Conservation (phyloP, 2,888 invertebrate species). For the Macrophya alboannulata region DNA sequence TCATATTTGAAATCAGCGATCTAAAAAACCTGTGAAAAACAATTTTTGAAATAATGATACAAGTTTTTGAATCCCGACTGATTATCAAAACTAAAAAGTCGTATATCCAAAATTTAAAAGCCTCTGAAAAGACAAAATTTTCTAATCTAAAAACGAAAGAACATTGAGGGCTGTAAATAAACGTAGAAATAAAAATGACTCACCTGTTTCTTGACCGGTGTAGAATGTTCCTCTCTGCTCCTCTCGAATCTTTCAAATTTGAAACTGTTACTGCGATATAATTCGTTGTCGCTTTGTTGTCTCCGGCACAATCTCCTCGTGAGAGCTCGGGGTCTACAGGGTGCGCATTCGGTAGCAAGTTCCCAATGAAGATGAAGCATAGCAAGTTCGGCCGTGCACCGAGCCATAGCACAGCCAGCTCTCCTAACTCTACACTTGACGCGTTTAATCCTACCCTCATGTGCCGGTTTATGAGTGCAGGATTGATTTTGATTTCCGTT, state of each 20-base stretch:
- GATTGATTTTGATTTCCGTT: neutral
- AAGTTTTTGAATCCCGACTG: no score
- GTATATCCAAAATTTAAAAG: no score
- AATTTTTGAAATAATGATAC: no score
- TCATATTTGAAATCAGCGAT: no score
- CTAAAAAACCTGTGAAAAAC: no score
- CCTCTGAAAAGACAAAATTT: no score
- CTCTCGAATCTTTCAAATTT: slow-evolving; percentile 93
- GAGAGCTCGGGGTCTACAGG: slow-evolving; percentile 83
- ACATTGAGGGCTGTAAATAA: neutral
- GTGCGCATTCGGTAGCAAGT: slow-evolving; percentile 82
- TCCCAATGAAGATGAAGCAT: slow-evolving; percentile 82
- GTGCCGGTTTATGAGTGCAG: slow-evolving; percentile 71
- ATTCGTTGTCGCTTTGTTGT: slow-evolving; percentile 89
- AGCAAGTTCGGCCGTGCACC: slow-evolving; percentile 77
- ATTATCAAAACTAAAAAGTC: no score
- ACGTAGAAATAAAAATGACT: slow-evolving; percentile 66
- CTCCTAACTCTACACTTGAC: slow-evolving; percentile 76
- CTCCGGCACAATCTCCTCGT: slow-evolving; percentile 89
- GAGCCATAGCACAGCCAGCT: slow-evolving; percentile 77
- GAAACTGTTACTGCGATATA: slow-evolving; percentile 93
- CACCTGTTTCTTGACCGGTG: slow-evolving; percentile 87
- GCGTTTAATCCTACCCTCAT: slow-evolving; percentile 76
- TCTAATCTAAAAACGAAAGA: neutral
- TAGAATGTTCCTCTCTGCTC: slow-evolving; percentile 84